phyloP scores from a whole-genome alignment of 2,797 vertebrate genomes.

The Spondyliosoma cantharus region DNA sequence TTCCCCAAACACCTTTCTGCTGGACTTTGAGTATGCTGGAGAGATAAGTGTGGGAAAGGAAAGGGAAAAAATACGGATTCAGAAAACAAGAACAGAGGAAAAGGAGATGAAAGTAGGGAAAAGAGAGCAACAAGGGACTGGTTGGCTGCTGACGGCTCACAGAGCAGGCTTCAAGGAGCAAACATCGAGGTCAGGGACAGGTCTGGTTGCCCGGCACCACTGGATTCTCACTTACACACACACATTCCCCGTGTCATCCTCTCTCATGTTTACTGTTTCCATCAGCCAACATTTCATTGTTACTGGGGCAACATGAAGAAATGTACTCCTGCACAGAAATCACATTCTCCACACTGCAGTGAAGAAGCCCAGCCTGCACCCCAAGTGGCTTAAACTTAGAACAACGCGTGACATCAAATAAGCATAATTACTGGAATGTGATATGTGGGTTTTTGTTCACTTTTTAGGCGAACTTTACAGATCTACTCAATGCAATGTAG shows the following conservation, averaged over 20 bases:
- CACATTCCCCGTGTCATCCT: conserved; percentile 62
- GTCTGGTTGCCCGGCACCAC: conserved; percentile 76
- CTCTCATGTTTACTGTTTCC: conserved; percentile 74
- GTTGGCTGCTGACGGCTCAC: conserved; percentile 60
- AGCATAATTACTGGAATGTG: neutral
- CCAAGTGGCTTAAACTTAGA: neutral
- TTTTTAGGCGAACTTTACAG: neutral
- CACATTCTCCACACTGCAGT: conserved; percentile 34
- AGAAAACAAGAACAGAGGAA: conserved; percentile 47
- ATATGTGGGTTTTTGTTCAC: neutral
- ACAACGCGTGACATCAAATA: neutral
- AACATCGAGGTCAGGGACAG: conserved; percentile 75
- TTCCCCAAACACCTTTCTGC: conserved; percentile 46
- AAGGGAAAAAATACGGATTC: conserved; percentile 34
- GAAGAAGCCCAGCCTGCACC: conserved; percentile 7
- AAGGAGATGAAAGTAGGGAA: conserved; percentile 57
- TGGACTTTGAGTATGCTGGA: conserved; percentile 31
- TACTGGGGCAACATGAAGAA: conserved; percentile 64
- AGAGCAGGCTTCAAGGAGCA: conserved; percentile 60
- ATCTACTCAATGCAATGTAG: neutral
- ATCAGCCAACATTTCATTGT: conserved; percentile 69
- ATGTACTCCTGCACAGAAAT: conserved; percentile 42
- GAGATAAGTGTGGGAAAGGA: conserved; percentile 68
- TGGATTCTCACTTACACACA: conserved; percentile 61
- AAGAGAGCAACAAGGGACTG: conserved; percentile 28